phyloP scores from a whole-genome alignment of 2,888 invertebrate species.

The Cantharis flavilabris region DNA sequence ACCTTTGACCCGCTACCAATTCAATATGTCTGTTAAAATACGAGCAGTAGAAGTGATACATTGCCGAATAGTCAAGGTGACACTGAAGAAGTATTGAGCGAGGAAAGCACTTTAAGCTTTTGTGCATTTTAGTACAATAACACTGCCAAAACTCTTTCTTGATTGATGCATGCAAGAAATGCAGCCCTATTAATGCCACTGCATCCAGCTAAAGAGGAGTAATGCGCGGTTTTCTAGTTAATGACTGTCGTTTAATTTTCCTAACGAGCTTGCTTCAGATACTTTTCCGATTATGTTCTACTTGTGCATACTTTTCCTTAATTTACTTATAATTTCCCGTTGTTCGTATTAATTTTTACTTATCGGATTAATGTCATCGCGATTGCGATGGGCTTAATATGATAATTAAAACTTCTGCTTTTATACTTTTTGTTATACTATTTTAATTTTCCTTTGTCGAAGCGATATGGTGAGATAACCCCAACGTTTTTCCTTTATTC shows the following conservation, averaged over 20 bases:
- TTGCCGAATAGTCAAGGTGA: slow-evolving; percentile 47
- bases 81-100: slow-evolving; percentile 46
- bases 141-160: slow-evolving; percentile 34
- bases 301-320: background rate
- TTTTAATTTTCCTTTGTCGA: background rate
- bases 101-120: slow-evolving; percentile 15
- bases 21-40: slow-evolving; percentile 19
- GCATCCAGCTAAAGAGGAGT: slow-evolving; percentile 3
- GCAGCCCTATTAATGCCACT: slow-evolving; percentile 23
- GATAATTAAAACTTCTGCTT: background rate
- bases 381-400: background rate
- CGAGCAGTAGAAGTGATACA: slow-evolving; percentile 43
- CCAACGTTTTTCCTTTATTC: background rate
- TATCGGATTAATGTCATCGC: background rate
- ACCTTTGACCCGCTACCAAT: slow-evolving; percentile 18
- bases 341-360: background rate
- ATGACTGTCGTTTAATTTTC: slow-evolving; percentile 24
- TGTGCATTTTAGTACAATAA: slow-evolving; percentile 30
- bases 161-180: slow-evolving; percentile 44
- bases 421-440: background rate
- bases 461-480: background rate
- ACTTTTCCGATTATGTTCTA: background rate
- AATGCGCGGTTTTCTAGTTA: slow-evolving; percentile 17
- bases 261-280: slow-evolving; percentile 6
- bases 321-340: background rate